phyloP scores from a whole-genome alignment of 2,113 vertebrate species.

The Platichthys flesus region DNA sequence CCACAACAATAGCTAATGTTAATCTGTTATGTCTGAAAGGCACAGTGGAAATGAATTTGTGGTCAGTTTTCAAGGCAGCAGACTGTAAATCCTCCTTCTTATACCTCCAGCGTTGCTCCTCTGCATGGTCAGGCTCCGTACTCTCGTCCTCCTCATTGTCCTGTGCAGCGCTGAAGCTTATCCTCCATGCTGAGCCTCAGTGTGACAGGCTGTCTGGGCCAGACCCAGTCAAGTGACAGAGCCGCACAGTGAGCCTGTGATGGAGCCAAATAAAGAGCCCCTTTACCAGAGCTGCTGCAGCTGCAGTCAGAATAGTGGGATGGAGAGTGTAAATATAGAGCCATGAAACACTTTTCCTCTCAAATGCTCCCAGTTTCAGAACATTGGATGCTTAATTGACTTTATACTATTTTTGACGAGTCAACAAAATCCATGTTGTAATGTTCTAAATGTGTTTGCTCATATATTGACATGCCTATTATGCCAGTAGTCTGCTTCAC shows the following conservation, averaged over 20 bases:
- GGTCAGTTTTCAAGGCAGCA: conserved; percentile 16
- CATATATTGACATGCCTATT: not conserved
- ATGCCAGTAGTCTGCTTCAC: conserved; percentile 8
- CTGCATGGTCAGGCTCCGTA: conserved; percentile 11
- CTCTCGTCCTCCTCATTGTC: conserved; percentile 26
- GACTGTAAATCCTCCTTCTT: conserved; percentile 6
- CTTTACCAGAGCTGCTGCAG: conserved; percentile 73
- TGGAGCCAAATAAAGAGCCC: conserved; percentile 71
- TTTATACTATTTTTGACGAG: too few species aligned
- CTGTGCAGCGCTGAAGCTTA: conserved; percentile 44
- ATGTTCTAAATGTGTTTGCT: not conserved
- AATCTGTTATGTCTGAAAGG: not conserved
- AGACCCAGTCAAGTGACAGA: conserved; percentile 67
- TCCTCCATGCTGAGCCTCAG: conserved; percentile 58
- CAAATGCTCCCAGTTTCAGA: conserved; percentile 21
- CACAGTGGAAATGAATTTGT: not conserved
- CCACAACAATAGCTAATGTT: not conserved
- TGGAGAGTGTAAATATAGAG: conserved; percentile 73
- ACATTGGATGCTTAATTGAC: too few species aligned
- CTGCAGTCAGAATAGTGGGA: conserved; percentile 68
- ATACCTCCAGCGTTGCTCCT: not conserved
- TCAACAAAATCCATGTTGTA: too few species aligned
- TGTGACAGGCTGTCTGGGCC: conserved; percentile 56
- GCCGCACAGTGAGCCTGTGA: conserved; percentile 75
- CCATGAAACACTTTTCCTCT: conserved; percentile 42